Evolutionary conservation across 2,888 invertebrate genomes (phyloP), one percentile per base, ranked within the genome.

Genomic region (Cosmia trapezina): DNA sequence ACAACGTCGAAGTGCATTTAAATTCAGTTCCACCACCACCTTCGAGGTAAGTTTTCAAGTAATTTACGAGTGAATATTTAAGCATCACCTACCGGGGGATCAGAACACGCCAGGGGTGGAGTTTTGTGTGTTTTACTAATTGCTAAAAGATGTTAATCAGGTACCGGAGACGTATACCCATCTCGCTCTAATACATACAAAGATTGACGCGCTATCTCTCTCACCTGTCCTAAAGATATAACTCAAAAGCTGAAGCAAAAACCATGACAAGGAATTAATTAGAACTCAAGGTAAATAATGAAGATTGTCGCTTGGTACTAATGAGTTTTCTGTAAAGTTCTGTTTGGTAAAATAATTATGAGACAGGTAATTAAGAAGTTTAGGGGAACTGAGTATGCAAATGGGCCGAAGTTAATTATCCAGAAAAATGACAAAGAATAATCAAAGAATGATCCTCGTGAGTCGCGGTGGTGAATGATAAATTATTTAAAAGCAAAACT

Each of bases 61-160:
- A 96, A 96, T 96, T 96, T 95, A 96, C 95, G 94, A 93, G 89
- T 89, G 95, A 95, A 95, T 95, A 96, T 94, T 90, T 95, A 95
- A 96, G 93, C 91, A 95, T 96, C 95, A 96, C 95, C 95, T 95
- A 95, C 95, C 95, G 94, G 94, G 95, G 95, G 94, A 91, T 86
- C 93, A 93, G 94, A 94, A 96, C 96, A 96, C 89, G 95, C 93
- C 93, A 94, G 94, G 96, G 96, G 96, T 95, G 96, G 96, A 96
- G 96, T 96, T 96, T 96, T 96, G 96, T 96, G 95, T 96, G 96
- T 96, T 96, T 96, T 96, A 96, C 96, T 97, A 96, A 96, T 96
- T 96, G 96, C 96, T 92, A 96, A 96, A 96, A 96, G 96, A 97
- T 97, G 96, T 94, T 96, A 96, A 96, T 96, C 96, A 95, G 95